A percentile compares a stretch with the other conserved stretches of the same genome.
phyloP scores from a whole-genome alignment of 1,140 invertebrate species.

The Pseudomyrmex gracilis region DNA sequence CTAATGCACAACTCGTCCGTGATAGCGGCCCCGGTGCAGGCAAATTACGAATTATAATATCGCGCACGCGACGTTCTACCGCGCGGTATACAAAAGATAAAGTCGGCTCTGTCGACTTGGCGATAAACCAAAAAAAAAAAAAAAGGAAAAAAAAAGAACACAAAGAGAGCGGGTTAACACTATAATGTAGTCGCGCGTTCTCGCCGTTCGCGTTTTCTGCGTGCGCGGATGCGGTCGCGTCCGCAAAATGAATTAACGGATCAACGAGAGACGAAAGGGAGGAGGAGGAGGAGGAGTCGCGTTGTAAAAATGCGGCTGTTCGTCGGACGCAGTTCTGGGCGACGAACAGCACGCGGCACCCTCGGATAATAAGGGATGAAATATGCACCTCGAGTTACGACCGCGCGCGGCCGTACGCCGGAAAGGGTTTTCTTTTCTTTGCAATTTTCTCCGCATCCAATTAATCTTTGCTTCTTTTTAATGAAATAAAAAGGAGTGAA shows the following conservation, averaged over 20 bases:
- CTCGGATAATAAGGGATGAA: constrained; percentile 64
- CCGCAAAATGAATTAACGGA: constrained; percentile 29
- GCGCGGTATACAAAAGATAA: not conserved
- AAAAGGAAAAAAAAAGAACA: constrained; percentile 19
- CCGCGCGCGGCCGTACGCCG: not conserved
- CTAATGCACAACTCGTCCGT: not conserved
- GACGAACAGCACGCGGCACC: constrained; percentile 35
- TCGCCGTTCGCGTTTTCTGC: constrained; percentile 29
- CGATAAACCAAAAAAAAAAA: constrained; percentile 35
- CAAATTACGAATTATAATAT: constrained; percentile 47
- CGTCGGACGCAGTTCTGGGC: constrained; percentile 20
- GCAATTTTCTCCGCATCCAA: constrained; percentile 12
- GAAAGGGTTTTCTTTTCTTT: constrained; percentile 12
- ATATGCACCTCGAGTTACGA: constrained; percentile 60
- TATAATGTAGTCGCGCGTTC: constrained; percentile 40
- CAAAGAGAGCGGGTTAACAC: constrained; percentile 26
- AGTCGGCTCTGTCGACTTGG: not conserved
- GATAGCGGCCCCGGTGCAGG: not conserved
- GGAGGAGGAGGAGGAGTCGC: constrained; percentile 16
- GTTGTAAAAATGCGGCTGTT: constrained; percentile 53
- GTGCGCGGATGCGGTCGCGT: constrained; percentile 17
- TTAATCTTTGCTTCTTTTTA: constrained; percentile 13
- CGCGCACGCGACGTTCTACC: not conserved
- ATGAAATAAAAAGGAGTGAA: not conserved
- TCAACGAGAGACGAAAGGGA: constrained; percentile 42